Evolutionary conservation across 30 jellyfish, hydroid and myxozoan genomes (phyloP).

Genomic region (Pelagia noctiluca): DNA sequence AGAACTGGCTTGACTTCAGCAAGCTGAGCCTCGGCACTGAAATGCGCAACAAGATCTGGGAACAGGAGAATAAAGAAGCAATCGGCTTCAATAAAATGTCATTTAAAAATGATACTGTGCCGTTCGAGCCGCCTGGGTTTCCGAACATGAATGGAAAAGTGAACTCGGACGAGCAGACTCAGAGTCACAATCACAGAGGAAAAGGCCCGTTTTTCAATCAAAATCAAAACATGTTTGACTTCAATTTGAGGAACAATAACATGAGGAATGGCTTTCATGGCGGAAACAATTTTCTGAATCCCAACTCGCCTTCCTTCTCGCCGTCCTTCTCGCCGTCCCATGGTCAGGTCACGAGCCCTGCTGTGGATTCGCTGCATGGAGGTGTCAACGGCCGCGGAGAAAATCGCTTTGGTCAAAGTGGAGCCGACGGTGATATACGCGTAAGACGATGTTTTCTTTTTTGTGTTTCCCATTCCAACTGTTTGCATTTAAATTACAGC

Average conservation of each 20-base stretch:
- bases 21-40: slow-evolving; percentile 92
- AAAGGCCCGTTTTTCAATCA: slow-evolving; percentile 36
- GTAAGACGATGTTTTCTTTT: slow-evolving; percentile 5
- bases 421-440: slow-evolving; percentile 51
- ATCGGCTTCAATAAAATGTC: slow-evolving; percentile 43
- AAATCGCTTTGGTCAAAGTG: slow-evolving; percentile 53
- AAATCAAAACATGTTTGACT: slow-evolving; percentile 36
- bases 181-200: slow-evolving; percentile 49
- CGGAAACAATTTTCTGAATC: slow-evolving; percentile 61
- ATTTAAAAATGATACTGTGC: not conserved
- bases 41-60: slow-evolving; percentile 92
- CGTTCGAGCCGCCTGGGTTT: slow-evolving; percentile 25
- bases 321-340: slow-evolving; percentile 71
- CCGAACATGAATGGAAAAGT: slow-evolving; percentile 50
- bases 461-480: too few species aligned
- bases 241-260: slow-evolving; percentile 30
- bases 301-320: slow-evolving; percentile 68
- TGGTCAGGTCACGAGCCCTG: slow-evolving; percentile 70
- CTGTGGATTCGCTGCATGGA: slow-evolving; percentile 50
- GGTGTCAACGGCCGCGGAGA: slow-evolving; percentile 65
- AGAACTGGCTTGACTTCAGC: slow-evolving; percentile 72
- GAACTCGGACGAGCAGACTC: slow-evolving; percentile 44
- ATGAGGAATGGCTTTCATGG: slow-evolving; percentile 60
- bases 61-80: slow-evolving; percentile 76
- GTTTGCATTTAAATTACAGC: slow-evolving; percentile 21